phyloP scores from a whole-genome alignment of 2,888 invertebrate species.

The Acanthococcus lagerstroemiae region DNA sequence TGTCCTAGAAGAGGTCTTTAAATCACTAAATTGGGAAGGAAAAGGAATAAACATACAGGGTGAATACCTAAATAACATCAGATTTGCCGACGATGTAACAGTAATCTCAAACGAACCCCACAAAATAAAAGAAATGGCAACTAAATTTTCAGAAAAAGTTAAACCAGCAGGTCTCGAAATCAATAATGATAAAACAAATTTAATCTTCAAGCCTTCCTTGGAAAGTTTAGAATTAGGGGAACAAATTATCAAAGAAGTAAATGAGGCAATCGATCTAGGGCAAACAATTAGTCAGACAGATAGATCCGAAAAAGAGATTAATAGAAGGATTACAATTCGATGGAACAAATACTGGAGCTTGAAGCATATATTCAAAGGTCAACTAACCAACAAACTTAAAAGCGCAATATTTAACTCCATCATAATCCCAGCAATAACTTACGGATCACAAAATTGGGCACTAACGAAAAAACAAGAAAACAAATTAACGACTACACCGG shows the following conservation, averaged over 20 bases:
- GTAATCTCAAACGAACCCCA: not conserved
- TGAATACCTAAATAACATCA: not conserved
- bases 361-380: not conserved
- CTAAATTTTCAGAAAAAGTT: not conserved
- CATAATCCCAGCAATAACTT: not conserved
- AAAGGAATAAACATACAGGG: not conserved
- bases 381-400: not conserved
- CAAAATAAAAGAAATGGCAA: not conserved
- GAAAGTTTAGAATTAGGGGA: too few relatives aligned
- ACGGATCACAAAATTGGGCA: not conserved
- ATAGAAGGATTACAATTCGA: too few relatives aligned
- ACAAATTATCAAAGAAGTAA: not conserved
- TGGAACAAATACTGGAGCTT: not conserved
- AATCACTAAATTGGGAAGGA: not conserved
- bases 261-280: too few relatives aligned
- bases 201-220: too few relatives aligned
- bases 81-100: not conserved
- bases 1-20: not conserved
- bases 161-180: not conserved
- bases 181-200: not conserved
- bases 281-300: too few relatives aligned
- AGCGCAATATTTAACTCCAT: too few relatives aligned
- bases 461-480: not conserved
- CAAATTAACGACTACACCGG: not conserved
- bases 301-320: too few relatives aligned